Conservation (phyloP, 2,888 invertebrate species). For the Hipparchia sbordonii region DNA sequence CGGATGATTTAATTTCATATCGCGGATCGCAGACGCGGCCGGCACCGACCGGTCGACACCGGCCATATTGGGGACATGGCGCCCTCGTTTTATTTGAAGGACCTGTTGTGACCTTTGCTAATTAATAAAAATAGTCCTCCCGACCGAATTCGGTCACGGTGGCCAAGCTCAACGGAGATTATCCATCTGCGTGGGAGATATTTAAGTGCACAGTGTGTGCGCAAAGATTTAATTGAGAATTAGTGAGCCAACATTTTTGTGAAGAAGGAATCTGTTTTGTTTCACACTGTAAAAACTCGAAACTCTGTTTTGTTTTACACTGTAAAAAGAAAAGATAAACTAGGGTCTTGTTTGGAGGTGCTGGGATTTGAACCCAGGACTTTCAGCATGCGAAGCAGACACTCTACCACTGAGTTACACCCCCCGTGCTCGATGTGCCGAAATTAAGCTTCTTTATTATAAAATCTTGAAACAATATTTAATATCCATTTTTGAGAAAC, state of each 20-base stretch:
- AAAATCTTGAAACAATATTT: background rate
- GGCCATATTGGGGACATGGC: background rate
- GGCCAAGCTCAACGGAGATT: no score
- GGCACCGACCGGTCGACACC: slow-evolving; percentile 1
- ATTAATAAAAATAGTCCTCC: no score
- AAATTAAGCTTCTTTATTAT: background rate
- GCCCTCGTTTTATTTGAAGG: background rate
- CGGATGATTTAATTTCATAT: slow-evolving; percentile 55
- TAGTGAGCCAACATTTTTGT: no score
- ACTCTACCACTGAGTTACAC: slow-evolving; percentile 83
- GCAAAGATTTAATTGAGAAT: no score
- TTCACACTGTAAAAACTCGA: no score
- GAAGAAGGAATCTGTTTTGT: no score
- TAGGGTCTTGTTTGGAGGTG: slow-evolving; percentile 73
- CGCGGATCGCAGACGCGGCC: slow-evolving; percentile 24
- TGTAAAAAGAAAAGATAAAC: background rate
- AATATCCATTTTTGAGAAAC: no score
- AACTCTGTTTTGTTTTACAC: no score
- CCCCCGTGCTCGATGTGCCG: slow-evolving; percentile 49
- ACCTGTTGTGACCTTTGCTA: background rate
- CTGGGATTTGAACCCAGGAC: slow-evolving; percentile 87
- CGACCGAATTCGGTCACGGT: no score
- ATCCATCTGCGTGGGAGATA: no score
- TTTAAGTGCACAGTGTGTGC: no score
- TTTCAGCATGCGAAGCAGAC: slow-evolving; percentile 87